Conservation (phyloP, 2,888 invertebrate genomes). For the Epistrophella euchroma region DNA sequence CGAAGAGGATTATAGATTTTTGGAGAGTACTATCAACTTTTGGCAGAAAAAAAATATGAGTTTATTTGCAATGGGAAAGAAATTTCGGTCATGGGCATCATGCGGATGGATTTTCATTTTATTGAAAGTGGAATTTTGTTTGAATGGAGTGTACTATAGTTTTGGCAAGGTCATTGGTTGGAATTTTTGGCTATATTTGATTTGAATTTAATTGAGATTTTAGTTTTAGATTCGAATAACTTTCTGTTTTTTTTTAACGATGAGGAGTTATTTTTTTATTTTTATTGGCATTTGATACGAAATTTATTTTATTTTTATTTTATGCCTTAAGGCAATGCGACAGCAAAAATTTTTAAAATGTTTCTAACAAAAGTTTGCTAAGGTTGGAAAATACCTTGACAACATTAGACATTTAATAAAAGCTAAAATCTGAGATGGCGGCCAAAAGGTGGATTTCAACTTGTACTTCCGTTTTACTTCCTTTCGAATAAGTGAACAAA, state of each 20-base stretch:
- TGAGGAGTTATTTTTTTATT: not conserved
- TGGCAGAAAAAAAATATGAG: not conserved
- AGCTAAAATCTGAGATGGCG: too few relatives aligned
- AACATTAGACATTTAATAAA: too few relatives aligned
- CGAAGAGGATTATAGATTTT: constrained; percentile 25
- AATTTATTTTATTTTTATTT: not conserved
- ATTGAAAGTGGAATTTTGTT: constrained; percentile 28
- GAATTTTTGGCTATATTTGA: constrained; percentile 12
- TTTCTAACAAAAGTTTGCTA: not conserved
- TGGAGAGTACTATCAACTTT: constrained; percentile 20
- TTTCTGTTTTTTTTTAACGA: not conserved
- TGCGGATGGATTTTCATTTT: constrained; percentile 26
- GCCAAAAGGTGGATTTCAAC: too few relatives aligned
- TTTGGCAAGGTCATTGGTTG: constrained; percentile 21
- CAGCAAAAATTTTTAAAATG: not conserved
- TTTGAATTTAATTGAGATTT: constrained; percentile 25
- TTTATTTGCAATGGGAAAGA: constrained; percentile 20
- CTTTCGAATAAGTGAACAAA: too few relatives aligned
- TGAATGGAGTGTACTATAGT: not conserved
- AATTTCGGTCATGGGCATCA: constrained; percentile 33
- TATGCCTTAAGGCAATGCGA: not conserved
- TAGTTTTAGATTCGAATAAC: not conserved
- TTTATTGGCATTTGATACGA: not conserved
- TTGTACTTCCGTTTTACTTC: too few relatives aligned
- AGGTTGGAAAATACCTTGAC: not conserved